Base-by-base conservation (phyloP, 2,113 vertebrate genomes). In the Uria aalge region DNA sequence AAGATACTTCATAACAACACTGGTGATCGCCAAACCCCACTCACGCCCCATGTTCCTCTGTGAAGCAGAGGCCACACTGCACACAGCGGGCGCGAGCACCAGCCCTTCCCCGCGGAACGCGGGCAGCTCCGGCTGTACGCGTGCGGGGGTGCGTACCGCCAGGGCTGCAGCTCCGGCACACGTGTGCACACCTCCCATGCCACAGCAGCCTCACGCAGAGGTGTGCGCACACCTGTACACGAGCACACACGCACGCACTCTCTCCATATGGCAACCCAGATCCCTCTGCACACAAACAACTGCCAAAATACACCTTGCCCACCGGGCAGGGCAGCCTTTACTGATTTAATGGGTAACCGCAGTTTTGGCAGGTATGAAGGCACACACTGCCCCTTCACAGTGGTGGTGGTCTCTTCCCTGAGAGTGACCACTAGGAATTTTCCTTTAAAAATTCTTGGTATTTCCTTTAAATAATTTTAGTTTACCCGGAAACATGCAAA, bases 101-200 rank as follows among this genome's bases (percentile, higher is more conserved):
- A 9, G 1, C 45, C 24, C 43, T 4, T 16, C 50, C 0, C n/a
- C 8, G 1, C 2, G 3, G 41, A 6, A 1, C 41, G 12, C 66
- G 1, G 10, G 2, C 7, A 3, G 52, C 71, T 17, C 56, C 1
- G 16, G 22, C 48, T 2, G 9, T 2, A 5, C 1, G 41, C 1
- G 23, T 0, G 30, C 26, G 3, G 12, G 43, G 2, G 41, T 1
- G 5, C 0, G 9, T 4, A 2, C 2, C 6, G 3, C 38, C 38
- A 5, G 53, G 45, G 15, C 11, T 36, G 90, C 75, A 23, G 67
- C 60, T 62, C 17, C 63, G 9, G 55, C 45, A 15, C 14, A 3
- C 4, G 6, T 2, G n/a, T 4, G 15, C 1, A 13, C 67, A 3
- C 8, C n/a, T 22, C 63, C 21, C 17, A 0, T 5, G 30, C 19